Conservation (phyloP, 2,113 vertebrate genomes). For the Protobothrops mucrosquamatus region DNA sequence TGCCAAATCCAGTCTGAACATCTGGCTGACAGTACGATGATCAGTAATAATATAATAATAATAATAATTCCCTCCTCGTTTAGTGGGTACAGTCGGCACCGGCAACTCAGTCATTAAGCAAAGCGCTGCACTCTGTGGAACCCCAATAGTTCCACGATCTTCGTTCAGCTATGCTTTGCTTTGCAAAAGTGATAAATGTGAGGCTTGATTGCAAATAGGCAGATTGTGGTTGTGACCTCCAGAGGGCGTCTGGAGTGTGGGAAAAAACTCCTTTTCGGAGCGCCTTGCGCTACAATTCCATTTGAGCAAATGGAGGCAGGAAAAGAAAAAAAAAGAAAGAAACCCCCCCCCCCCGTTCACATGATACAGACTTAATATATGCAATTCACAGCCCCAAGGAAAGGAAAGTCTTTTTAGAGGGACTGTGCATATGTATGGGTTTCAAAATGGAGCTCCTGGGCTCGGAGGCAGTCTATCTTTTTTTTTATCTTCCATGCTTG, state of each 20-base stretch:
- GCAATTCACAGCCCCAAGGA: neutral
- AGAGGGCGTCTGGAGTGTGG: neutral
- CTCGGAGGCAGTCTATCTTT: neutral
- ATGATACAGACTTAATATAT: neutral
- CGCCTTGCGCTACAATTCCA: no score
- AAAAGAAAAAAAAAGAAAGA: no score
- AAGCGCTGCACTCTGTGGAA: neutral
- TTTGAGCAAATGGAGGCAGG: neutral
- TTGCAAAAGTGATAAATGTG: neutral
- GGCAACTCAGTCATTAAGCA: neutral
- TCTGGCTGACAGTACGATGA: no score
- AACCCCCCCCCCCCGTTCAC: no score
- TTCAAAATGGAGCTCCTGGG: neutral
- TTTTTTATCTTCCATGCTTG: neutral
- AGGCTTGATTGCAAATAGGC: neutral
- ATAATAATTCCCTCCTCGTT: neutral
- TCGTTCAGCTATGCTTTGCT: neutral
- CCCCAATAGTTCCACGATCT: neutral
- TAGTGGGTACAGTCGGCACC: neutral
- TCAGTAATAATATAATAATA: no score
- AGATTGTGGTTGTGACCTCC: rapidly evolving
- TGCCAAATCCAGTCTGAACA: no score
- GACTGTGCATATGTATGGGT: neutral
- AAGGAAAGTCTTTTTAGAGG: neutral
- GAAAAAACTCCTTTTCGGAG: rapidly evolving